These are phyloP conservation scores for Plebejus argus DNA, from an alignment of 2,888 invertebrate genomes.

Conservation along the genomic window DNA sequence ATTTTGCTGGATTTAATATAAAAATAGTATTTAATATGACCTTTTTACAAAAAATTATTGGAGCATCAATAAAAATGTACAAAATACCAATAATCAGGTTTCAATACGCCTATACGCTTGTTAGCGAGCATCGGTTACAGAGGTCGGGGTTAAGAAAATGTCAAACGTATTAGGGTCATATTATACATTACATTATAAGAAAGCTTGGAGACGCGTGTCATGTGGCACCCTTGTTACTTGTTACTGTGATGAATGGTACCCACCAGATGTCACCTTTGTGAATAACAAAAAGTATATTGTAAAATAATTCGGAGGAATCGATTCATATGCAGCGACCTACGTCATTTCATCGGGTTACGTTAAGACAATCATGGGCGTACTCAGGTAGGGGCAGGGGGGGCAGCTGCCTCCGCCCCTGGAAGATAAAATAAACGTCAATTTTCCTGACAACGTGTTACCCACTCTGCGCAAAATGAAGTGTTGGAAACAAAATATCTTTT, in stretches of 20 bases:
- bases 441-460: too few species aligned
- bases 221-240: constrained; percentile 9
- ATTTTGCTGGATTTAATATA: background rate
- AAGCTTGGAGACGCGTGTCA: background rate
- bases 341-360: too few species aligned
- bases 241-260: background rate
- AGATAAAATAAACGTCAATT: too few species aligned
- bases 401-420: too few species aligned
- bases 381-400: too few species aligned
- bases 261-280: background rate
- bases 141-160: background rate
- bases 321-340: too few species aligned
- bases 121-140: background rate
- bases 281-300: background rate
- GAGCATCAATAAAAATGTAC: background rate
- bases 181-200: too few species aligned
- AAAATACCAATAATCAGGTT: background rate
- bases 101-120: background rate
- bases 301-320: background rate
- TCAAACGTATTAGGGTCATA: background rate
- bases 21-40: too few species aligned
- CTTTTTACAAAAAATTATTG: background rate
- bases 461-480: too few species aligned
- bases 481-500: too few species aligned
- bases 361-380: too few species aligned